Evolutionary conservation across 2,797 vertebrate genomes (phyloP).

Genomic region (Catostomus latipinnis): DNA sequence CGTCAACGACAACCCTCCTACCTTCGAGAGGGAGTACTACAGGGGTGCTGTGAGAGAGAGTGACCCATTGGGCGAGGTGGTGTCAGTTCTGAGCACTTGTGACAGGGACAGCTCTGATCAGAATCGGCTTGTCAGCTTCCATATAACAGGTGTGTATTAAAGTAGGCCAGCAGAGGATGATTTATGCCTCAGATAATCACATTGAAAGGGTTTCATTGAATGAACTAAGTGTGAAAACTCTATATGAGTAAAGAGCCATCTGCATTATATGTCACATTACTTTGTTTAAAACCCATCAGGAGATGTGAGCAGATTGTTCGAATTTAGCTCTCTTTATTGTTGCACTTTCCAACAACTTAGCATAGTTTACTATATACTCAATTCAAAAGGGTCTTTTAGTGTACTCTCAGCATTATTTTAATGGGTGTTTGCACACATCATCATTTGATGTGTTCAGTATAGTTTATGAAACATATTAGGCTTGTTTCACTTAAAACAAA

Average conservation of each 20-base stretch:
- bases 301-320: slow-evolving; percentile 43
- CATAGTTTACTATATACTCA: slow-evolving; percentile 12
- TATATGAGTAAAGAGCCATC: slow-evolving; percentile 48
- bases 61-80: slow-evolving; percentile 88
- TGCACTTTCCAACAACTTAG: too few species aligned
- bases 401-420: slow-evolving; percentile 6
- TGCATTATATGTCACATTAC: slow-evolving; percentile 52
- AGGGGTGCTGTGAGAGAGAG: slow-evolving; percentile 92
- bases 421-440: slow-evolving; percentile 3
- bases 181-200: slow-evolving; percentile 50
- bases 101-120: slow-evolving; percentile 89
- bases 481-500: slow-evolving; percentile 11
- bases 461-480: not conserved
- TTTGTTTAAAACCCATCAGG: slow-evolving; percentile 49
- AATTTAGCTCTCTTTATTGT: slow-evolving; percentile 24
- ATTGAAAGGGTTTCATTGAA: slow-evolving; percentile 56
- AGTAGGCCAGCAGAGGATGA: slow-evolving; percentile 32
- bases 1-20: slow-evolving; percentile 93
- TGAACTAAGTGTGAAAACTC: slow-evolving; percentile 44
- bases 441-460: not conserved
- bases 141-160: slow-evolving; percentile 87
- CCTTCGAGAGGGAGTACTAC: slow-evolving; percentile 90
- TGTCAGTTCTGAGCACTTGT: slow-evolving; percentile 89
- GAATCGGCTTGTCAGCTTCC: slow-evolving; percentile 89
- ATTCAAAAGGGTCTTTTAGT: slow-evolving; percentile 7